Percentiles rank a stretch among this genome's conserved stretches.
These are phyloP conservation scores for Lethenteron camtschaticum DNA, from an alignment of 2,113 vertebrate species.

Conservation along the genomic window DNA sequence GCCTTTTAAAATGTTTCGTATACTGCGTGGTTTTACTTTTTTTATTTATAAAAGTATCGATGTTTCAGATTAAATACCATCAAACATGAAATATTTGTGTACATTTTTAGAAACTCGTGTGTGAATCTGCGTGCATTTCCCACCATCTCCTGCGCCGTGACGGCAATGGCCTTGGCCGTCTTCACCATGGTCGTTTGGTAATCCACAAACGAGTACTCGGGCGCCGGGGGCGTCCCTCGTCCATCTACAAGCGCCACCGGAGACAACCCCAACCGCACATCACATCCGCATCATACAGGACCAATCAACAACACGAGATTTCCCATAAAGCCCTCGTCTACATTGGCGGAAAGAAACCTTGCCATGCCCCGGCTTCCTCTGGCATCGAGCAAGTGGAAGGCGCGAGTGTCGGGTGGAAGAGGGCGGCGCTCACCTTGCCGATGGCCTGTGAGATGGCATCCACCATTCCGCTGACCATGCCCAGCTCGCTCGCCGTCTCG, in stretches of 20 bases:
- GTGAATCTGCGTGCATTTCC: conserved; percentile 9
- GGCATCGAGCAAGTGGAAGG: background rate
- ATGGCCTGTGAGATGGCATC: conserved; percentile 77
- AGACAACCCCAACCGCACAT: background rate
- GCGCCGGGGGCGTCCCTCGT: conserved; percentile 44
- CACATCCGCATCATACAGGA: background rate
- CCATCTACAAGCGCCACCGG: conserved; percentile 25
- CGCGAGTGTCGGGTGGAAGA: background rate
- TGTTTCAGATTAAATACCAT: no score
- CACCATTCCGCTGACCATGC: conserved; percentile 85
- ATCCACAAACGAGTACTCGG: conserved; percentile 85
- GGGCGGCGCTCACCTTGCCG: conserved; percentile 34
- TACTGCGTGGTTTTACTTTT: no score
- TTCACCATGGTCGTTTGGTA: conserved; percentile 98
- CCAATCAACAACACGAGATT: no score
- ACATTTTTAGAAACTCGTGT: no score
- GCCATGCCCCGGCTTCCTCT: background rate
- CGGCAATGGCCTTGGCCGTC: conserved; percentile 84
- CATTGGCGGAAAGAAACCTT: background rate
- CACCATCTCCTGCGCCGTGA: conserved; percentile 95
- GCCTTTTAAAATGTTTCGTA: no score
- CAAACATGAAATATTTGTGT: no score
- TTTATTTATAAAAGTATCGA: no score
- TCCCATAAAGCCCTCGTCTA: background rate
- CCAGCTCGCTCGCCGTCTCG: conserved; percentile 64